Conservation (phyloP, 2,113 vertebrate species). For the Baryphthengus martii region DNA sequence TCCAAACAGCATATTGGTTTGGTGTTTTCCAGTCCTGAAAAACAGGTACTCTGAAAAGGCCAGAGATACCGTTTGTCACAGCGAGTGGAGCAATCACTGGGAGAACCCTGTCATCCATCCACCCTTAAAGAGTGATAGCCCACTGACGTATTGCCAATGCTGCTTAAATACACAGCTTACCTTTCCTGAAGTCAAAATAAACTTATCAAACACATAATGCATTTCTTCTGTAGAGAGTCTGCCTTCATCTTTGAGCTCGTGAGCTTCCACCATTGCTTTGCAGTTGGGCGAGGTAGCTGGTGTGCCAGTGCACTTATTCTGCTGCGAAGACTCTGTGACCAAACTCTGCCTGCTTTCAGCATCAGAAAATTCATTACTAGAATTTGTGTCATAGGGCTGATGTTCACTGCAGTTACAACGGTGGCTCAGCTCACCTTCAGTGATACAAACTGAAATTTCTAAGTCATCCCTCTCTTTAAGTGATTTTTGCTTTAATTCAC, state of each 20-base stretch:
- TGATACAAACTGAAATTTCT: conserved; percentile 41
- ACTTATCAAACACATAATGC: conserved; percentile 91
- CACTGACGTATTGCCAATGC: not conserved
- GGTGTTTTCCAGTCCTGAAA: not conserved
- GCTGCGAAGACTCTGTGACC: conserved; percentile 38
- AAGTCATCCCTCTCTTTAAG: conserved; percentile 51
- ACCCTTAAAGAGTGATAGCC: not conserved
- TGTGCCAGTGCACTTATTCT: conserved; percentile 62
- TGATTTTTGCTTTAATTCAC: conserved; percentile 68
- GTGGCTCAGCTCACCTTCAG: conserved; percentile 46
- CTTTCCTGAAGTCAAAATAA: conserved; percentile 98
- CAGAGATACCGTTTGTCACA: not conserved
- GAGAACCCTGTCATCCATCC: not conserved
- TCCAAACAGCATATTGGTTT: not conserved
- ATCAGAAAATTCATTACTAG: conserved; percentile 58
- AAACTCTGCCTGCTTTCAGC: conserved; percentile 58
- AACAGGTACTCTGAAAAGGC: not conserved
- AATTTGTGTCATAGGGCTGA: conserved; percentile 47
- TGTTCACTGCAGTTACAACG: conserved; percentile 61
- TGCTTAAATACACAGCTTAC: conserved; percentile 64
- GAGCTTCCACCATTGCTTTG: conserved; percentile 68
- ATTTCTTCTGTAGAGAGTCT: conserved; percentile 79
- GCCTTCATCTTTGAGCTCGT: conserved; percentile 66
- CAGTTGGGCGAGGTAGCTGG: conserved; percentile 79
- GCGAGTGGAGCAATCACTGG: not conserved